Evolutionary conservation across 1,140 invertebrate genomes (phyloP).

Genomic region (Octopus sinensis): DNA sequence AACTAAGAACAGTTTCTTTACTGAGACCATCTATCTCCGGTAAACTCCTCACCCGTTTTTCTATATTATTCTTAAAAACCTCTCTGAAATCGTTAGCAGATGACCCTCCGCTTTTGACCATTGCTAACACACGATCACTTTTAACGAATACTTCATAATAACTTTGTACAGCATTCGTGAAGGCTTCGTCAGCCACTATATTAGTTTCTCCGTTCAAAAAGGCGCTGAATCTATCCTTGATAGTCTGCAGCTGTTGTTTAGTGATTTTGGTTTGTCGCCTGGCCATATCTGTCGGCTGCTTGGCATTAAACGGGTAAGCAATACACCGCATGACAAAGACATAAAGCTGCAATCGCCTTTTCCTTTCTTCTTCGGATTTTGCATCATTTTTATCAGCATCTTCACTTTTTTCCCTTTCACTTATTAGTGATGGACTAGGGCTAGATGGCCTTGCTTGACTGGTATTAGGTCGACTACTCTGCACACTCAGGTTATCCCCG

Average conservation of each 20-base stretch:
- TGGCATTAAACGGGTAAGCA: conserved; percentile 98
- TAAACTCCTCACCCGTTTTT: conserved; percentile 92
- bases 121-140: conserved; percentile 89
- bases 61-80: conserved; percentile 94
- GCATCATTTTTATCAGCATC: conserved; percentile 53
- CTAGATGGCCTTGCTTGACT: conserved; percentile 69
- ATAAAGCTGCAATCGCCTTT: conserved; percentile 80
- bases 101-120: conserved; percentile 95
- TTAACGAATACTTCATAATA: conserved; percentile 97
- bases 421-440: conserved; percentile 77
- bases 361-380: conserved; percentile 55
- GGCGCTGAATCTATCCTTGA: conserved; percentile 89
- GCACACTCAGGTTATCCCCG: conserved; percentile 58
- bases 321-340: conserved; percentile 97
- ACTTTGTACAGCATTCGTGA: conserved; percentile 96
- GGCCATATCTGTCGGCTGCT: conserved; percentile 97
- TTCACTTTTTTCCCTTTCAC: conserved; percentile 65
- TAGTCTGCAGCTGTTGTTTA: conserved; percentile 91
- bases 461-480: conserved; percentile 59
- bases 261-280: conserved; percentile 75
- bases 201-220: conserved; percentile 76
- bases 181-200: conserved; percentile 97
- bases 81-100: conserved; percentile 97
- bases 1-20: conserved; percentile 97
- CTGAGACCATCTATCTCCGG: conserved; percentile 98